phyloP scores from a whole-genome alignment of 92 coral and sea anemone genomes.

The Zoanthus sansibaricus region DNA sequence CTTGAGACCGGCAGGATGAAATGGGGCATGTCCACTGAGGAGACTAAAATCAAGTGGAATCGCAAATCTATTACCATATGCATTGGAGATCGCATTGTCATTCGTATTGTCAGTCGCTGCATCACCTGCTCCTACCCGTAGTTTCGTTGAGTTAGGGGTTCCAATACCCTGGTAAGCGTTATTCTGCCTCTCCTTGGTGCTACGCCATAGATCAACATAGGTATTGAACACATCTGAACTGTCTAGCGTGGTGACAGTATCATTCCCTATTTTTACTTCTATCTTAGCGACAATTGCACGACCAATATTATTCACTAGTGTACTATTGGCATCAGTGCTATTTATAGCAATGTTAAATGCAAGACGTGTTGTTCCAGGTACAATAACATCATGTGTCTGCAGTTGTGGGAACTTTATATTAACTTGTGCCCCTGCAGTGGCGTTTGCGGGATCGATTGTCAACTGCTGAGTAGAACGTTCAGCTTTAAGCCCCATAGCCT shows the following conservation, averaged over 20 bases:
- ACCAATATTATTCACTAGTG: conserved; percentile 27
- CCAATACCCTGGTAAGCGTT: not conserved
- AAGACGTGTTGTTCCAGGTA: conserved; percentile 27
- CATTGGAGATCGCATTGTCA: not conserved
- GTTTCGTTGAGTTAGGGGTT: not conserved
- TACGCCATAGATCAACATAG: conserved; percentile 6
- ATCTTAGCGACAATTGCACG: conserved; percentile 21
- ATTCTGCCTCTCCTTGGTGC: not conserved
- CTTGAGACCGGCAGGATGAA: too few species aligned
- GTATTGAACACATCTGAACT: conserved; percentile 3
- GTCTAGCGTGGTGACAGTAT: conserved; percentile 17
- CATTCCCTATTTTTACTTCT: not conserved
- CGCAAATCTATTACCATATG: not conserved
- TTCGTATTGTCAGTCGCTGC: not conserved
- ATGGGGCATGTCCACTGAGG: not conserved
- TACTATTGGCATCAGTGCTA: conserved; percentile 7
- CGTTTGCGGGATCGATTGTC: too few species aligned
- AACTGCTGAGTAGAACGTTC: too few species aligned
- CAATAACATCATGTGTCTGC: conserved; percentile 21
- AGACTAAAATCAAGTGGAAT: not conserved
- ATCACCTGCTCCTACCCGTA: not conserved
- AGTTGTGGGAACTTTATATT: too few species aligned
- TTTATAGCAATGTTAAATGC: conserved; percentile 12
- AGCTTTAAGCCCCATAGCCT: too few species aligned
- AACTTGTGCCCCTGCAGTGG: too few species aligned